Percentiles rank a stretch among this genome's conserved stretches.
Evolutionary conservation across 2,888 invertebrate species (phyloP).

Genomic region (Drosophila meridiana): DNA sequence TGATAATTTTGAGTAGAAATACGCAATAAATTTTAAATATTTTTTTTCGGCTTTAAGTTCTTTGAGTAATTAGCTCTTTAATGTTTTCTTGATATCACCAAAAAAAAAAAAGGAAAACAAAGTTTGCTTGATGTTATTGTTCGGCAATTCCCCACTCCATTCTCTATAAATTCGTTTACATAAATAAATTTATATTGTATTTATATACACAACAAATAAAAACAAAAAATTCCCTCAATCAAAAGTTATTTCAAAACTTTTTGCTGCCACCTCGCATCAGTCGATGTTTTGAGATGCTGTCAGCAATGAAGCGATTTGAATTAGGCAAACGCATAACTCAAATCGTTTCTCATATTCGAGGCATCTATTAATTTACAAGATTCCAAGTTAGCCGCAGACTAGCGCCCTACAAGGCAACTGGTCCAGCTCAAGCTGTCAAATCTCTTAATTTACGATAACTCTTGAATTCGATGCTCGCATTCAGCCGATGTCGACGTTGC

Average conservation of each 20-base stretch:
- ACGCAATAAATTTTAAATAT: background rate
- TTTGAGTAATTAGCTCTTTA: background rate
- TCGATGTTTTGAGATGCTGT: background rate
- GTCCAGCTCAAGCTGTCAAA: conserved; percentile 60
- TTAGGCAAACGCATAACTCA: conserved; percentile 63
- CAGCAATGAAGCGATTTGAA: conserved; percentile 27
- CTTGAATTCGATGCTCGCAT: conserved; percentile 46
- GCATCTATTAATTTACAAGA: conserved; percentile 71
- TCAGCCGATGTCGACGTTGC: conserved; percentile 34
- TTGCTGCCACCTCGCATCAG: conserved; percentile 2
- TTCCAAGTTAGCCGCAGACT: conserved; percentile 58
- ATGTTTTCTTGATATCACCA: background rate
- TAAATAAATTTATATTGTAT: background rate
- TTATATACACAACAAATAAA: background rate
- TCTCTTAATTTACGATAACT: conserved; percentile 60
- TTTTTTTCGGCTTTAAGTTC: background rate
- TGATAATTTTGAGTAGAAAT: background rate
- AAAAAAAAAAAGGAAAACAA: background rate
- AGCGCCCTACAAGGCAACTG: conserved; percentile 48
- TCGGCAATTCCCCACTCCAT: background rate
- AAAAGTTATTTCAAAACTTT: background rate
- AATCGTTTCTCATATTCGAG: conserved; percentile 54
- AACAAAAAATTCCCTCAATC: background rate
- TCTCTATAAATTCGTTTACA: background rate
- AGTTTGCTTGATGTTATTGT: background rate